Percentiles rank a stretch among this genome's conserved stretches.
phyloP scores from a whole-genome alignment of 2,888 invertebrate species.

The Stictocephala bisonia region DNA sequence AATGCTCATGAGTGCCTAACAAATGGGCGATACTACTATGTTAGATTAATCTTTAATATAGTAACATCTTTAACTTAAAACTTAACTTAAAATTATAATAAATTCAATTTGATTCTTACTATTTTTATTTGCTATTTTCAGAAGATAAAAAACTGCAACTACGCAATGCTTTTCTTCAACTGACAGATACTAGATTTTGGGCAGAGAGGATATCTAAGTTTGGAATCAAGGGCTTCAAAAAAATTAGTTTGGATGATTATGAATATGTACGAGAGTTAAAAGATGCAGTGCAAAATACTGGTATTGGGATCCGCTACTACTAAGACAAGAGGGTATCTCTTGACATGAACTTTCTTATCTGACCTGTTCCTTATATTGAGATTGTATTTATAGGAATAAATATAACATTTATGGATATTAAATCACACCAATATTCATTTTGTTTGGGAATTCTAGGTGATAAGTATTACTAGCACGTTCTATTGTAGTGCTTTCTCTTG shows the following conservation, averaged over 20 bases:
- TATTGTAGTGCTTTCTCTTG: too few species aligned
- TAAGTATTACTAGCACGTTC: too few species aligned
- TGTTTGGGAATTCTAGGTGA: too few species aligned
- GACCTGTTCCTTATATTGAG: too few species aligned
- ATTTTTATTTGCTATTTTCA: slow-evolving; percentile 62
- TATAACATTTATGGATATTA: too few species aligned
- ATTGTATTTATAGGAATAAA: too few species aligned
- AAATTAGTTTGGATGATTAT: slow-evolving; percentile 67
- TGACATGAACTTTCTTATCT: too few species aligned
- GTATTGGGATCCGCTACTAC: slow-evolving; percentile 70
- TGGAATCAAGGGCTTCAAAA: slow-evolving; percentile 67
- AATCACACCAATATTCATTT: too few species aligned
- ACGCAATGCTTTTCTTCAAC: slow-evolving; percentile 64
- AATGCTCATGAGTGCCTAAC: too few species aligned
- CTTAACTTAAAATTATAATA: neutral
- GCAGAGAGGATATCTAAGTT: slow-evolving; percentile 67
- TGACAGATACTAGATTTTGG: slow-evolving; percentile 62
- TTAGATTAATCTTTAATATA: too few species aligned
- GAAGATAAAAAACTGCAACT: slow-evolving; percentile 65
- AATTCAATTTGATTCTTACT: neutral
- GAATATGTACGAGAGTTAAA: slow-evolving; percentile 68
- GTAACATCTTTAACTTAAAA: neutral
- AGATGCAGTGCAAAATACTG: slow-evolving; percentile 67
- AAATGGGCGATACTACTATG: too few species aligned
- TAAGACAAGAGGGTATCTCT: too few species aligned